These are phyloP conservation scores for Thoracochromis brauschi DNA, from an alignment of 2,113 vertebrate genomes.

Conservation along the genomic window DNA sequence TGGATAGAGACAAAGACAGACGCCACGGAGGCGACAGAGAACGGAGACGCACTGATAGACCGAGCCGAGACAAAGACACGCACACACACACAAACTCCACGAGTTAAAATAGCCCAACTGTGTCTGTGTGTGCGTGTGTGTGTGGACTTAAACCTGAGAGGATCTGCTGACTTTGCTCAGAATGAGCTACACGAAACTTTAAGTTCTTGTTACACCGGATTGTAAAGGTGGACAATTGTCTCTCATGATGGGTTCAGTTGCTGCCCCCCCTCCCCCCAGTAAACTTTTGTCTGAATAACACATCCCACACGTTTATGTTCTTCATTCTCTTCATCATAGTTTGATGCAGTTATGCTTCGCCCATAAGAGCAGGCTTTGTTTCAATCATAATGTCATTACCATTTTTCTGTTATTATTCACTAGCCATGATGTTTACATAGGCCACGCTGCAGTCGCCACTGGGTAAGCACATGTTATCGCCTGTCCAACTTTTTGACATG, in stretches of 20 bases:
- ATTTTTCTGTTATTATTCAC: constrained; percentile 76
- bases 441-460: constrained; percentile 77
- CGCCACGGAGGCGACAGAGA: constrained; percentile 16
- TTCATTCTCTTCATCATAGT: background rate
- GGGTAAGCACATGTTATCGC: constrained; percentile 79
- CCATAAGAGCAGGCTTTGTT: constrained; percentile 37
- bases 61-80: constrained; percentile 18
- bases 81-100: background rate
- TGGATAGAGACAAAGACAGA: constrained; percentile 30
- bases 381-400: constrained; percentile 71
- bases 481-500: constrained; percentile 73
- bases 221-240: background rate
- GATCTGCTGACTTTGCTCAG: background rate
- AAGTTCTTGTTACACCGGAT: background rate
- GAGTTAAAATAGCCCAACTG: background rate
- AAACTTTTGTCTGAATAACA: background rate
- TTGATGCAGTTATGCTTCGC: constrained; percentile 31
- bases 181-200: background rate
- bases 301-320: background rate
- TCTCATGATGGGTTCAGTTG: background rate
- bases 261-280: background rate
- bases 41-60: constrained; percentile 1
- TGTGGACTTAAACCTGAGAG: background rate
- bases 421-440: constrained; percentile 68
- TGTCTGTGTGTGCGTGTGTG: background rate